Evolutionary conservation across 2,888 invertebrate species (phyloP), one percentile per base, ranked within the genome.

Genomic region (Ischnura elegans): DNA sequence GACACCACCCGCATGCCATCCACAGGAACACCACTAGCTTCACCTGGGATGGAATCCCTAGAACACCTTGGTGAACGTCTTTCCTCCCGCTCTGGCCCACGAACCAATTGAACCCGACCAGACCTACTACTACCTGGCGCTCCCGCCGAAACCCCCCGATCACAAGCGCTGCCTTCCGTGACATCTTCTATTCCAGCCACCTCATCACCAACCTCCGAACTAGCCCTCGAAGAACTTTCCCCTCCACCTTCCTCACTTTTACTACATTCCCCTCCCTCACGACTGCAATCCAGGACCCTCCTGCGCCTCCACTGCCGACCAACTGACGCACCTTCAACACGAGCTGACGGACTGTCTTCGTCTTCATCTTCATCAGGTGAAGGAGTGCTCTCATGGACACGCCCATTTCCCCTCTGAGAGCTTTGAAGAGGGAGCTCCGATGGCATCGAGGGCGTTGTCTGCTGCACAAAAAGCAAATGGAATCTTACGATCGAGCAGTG

Each of bases 341-440:
- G 90, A 43, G 43, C 43, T 10, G 90, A 43, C n/a, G 61, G 61
- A n/a, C 61, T 61, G 43, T 90, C 90, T 10, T 90, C 90, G 0
- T 90, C 90, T 6, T 90, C 90, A 43, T 90, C 90, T n/a, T 90
- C 90, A 25, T 90, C 90, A 1, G 90, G 90, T n/a, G 90, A 90
- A 66, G 90, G 90, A 13, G 90, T 90, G 36, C 61, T 90, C 61
- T 90, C 90, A n/a, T 90, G 90, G 16, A 90, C 43, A 43, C 90
- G 90, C n/a, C 90, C 90, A 90, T 90, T 90, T 8, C 90, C 90
- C 25, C 90, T 61, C n/a, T n/a, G n/a, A 25, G 90, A 90, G 42
- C 90, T 66, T 90, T 61, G 90, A n/a, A 90, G 43, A 10, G 90
- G 61, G 19, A 90, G 36, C 43, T 90, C 90, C 16, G 90, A 90